Base-by-base conservation (phyloP, 2,888 invertebrate genomes). In the Glyphotaelius pellucidus region DNA sequence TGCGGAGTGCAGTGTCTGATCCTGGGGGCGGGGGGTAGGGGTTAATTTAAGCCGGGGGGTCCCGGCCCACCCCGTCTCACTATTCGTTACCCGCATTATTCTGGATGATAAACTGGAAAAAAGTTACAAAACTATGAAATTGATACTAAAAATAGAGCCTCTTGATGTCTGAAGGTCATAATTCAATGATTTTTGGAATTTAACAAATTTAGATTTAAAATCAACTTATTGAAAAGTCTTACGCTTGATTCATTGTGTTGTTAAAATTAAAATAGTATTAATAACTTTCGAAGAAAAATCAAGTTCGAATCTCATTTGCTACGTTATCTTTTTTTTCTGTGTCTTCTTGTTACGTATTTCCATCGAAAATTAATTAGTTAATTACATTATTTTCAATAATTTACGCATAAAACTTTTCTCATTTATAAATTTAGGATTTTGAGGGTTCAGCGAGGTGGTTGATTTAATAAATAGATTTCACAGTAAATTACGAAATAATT, bases 1-100 rank as follows among this genome's bases (percentile, higher is more conserved):
- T 30, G 83, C 15, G 90, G 83, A n/a, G 67, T 31, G 67, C 81
- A 30, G 90, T 84, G 83, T 52, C 15, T 86, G 86, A 86, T 86
- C 47, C 85, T 19, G 19, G 3, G 32, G 12, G 38, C 30, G 85
- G 67, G 42, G 12, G 11, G 80, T 25, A 19, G 9, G 89, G 80
- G 79, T 89, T 89, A 25, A 86, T 38, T 89, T 80, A 79, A 38
- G 35, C 14, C n/a, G 12, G 79, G 89, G 35, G 79, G 4, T 31
- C 19, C 79, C 14, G 67, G 25, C n/a, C 42, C 86, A 25, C 30
- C 85, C 85, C 25, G 87, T 87, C 80, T 35, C 86, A 91, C 87
- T 91, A 91, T 91, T 91, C 80, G 84, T 52, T 86, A 47, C 52
- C 84, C 35, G 35, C 32, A 19, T 67, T 67, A n/a, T 25, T 67